These are phyloP conservation scores for Tribolium freemani DNA, from an alignment of 2,888 invertebrate species.

Conservation along the genomic window DNA sequence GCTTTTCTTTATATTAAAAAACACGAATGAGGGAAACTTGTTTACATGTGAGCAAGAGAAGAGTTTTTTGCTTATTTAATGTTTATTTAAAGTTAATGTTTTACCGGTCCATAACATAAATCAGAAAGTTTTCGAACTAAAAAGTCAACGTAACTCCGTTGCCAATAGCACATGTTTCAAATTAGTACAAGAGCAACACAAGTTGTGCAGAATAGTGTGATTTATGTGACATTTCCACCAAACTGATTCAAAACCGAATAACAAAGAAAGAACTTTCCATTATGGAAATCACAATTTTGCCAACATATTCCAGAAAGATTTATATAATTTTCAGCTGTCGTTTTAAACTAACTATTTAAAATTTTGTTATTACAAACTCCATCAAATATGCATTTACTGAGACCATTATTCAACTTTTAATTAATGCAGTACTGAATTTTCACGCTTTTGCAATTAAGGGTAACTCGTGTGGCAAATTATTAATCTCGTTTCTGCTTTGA, in stretches of 20 bases:
- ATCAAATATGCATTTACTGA: background rate
- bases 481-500: background rate
- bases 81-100: background rate
- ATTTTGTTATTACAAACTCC: background rate
- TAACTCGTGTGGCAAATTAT: background rate
- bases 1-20: background rate
- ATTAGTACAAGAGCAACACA: constrained; percentile 34
- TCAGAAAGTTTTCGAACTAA: background rate
- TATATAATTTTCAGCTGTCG: too few relatives aligned
- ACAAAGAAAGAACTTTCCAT: background rate
- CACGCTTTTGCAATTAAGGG: background rate
- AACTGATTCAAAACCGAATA: constrained; percentile 1
- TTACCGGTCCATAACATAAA: background rate
- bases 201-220: constrained; percentile 26
- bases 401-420: background rate
- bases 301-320: background rate
- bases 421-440: background rate
- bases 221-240: constrained; percentile 15
- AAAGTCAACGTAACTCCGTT: constrained; percentile 7
- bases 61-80: background rate
- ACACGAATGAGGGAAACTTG: background rate
- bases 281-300: background rate
- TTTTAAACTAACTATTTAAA: background rate
- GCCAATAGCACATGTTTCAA: constrained; percentile 42
- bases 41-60: background rate